Evolutionary conservation across 2,113 vertebrate genomes (phyloP).

Genomic region (Grallaria varia): DNA sequence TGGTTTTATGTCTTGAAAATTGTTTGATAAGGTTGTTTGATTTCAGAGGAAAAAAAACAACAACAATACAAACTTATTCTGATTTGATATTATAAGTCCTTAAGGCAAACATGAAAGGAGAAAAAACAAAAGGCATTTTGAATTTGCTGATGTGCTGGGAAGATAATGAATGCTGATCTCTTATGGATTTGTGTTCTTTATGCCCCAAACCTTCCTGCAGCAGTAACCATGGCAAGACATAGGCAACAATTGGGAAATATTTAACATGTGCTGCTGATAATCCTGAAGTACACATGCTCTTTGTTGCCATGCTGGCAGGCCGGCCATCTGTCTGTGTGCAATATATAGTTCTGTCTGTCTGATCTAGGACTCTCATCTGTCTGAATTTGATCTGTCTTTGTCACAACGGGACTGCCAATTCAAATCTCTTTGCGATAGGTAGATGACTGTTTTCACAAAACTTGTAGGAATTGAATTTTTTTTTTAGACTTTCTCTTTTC

Average conservation of each 20-base stretch:
- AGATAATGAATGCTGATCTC: background rate
- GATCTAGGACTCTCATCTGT: conserved; percentile 15
- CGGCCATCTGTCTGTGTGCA: conserved; percentile 27
- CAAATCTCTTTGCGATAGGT: background rate
- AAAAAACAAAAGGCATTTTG: background rate
- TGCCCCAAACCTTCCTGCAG: background rate
- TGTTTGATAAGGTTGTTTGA: background rate
- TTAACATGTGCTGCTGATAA: background rate
- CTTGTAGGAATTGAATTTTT: background rate
- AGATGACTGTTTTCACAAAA: conserved; percentile 32
- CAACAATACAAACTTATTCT: background rate
- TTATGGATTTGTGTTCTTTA: background rate
- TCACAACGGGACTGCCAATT: background rate
- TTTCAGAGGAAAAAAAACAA: background rate
- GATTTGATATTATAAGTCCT: background rate
- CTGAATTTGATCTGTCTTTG: conserved; percentile 22
- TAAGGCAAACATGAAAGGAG: background rate
- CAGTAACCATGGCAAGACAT: background rate
- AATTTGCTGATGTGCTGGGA: background rate
- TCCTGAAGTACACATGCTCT: background rate
- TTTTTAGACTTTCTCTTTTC: background rate
- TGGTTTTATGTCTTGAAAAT: background rate
- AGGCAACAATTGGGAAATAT: background rate
- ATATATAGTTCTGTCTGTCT: conserved; percentile 29
- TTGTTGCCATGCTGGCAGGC: conserved; percentile 14